Base-by-base conservation (phyloP, 2,888 invertebrate species). In the Crematogaster levior region DNA sequence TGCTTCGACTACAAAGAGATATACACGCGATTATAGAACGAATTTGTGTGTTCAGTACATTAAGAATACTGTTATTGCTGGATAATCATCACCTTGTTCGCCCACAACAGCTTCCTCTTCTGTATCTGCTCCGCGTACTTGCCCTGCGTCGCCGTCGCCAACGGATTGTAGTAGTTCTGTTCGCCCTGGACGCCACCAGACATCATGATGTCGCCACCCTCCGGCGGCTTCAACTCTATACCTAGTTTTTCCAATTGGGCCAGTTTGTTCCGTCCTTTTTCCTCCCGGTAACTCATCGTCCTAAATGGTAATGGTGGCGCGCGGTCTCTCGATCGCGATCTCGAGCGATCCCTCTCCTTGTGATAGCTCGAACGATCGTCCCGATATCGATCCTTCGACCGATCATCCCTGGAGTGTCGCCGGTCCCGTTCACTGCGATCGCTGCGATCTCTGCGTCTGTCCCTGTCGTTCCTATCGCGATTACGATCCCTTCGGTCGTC, bases 31-130 rank as follows among this genome's bases (percentile, higher is more conserved):
- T 73, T 30, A 15, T 46, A 66, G 9, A 18, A 12, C n/a, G 6
- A 18, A 6, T 68, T 53, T 34, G 10, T 3, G 5, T 24, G 18
- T 37, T 12, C 1, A 7, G 9, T 7, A 46, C 3, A 51, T 60
- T 43, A 73, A n/a, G 5, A 10, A 12, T 75, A 48, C 21, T 12
- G 1, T 30, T 21, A 30, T 34, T 7, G 24, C 1, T 65, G 21
- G 18, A 34, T 51, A 37, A 68, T 77, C 21, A 7, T 90, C 88
- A 95, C 97, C 95, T 97, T 98, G 91, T 97, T 97, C 3, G 97
- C 97, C 99, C 99, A 99, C 27, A 99, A 95, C 73, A 98, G 95
- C 95, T 99, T 99, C 73, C 99, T 96, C 94, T 99, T 98, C 93
- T 99, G 98, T 86, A 98, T 95, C 94, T 96, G 93, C 60, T 98